Conservation (phyloP, 2,113 vertebrate species). For the Lycaon pictus region DNA sequence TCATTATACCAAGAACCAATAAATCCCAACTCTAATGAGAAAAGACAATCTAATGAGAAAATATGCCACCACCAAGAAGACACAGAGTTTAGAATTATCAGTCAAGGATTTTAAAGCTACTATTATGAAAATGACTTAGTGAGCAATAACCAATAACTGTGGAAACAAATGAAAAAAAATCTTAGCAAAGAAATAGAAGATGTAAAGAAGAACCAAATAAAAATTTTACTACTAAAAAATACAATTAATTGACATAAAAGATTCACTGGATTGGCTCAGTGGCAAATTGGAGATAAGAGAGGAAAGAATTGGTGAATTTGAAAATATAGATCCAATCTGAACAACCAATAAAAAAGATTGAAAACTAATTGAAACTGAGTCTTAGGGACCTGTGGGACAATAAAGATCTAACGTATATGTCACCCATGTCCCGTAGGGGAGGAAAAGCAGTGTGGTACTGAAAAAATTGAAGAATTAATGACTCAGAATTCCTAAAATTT, state of each 20-base stretch:
- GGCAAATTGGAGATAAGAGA: neutral
- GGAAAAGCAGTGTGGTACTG: neutral
- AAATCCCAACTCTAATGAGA: conserved; percentile 20
- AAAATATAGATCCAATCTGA: neutral
- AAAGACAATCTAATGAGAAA: neutral
- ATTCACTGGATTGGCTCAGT: neutral
- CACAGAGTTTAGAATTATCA: neutral
- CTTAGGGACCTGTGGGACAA: neutral
- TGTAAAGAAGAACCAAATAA: neutral
- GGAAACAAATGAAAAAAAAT: conserved; percentile 30
- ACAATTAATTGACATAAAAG: neutral
- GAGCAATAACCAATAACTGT: neutral
- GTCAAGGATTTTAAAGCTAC: neutral
- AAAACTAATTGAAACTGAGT: neutral
- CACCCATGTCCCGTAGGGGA: neutral
- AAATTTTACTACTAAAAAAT: conserved; percentile 35
- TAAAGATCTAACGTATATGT: neutral
- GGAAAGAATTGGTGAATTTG: neutral
- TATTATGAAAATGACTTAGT: neutral
- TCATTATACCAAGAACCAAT: conserved; percentile 17
- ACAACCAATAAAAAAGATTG: neutral
- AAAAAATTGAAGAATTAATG: conserved; percentile 25
- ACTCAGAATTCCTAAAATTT: neutral
- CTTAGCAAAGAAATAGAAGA: neutral
- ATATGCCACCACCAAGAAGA: neutral